Evolutionary conservation across 2,888 invertebrate genomes (phyloP).

Genomic region (Ichneumon xanthorius): DNA sequence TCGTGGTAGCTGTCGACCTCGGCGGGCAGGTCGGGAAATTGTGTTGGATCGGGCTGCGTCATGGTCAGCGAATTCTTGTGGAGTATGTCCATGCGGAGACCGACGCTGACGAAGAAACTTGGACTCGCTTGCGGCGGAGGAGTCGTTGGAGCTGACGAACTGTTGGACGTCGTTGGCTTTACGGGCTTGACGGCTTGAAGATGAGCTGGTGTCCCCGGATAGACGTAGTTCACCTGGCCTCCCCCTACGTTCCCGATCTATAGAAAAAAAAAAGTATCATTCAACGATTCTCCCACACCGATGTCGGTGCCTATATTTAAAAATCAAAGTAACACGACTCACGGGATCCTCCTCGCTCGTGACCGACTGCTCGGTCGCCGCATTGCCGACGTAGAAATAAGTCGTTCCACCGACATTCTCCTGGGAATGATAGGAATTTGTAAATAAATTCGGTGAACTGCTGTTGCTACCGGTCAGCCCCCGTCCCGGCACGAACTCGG

Average conservation of each 20-base stretch:
- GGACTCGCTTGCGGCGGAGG: constrained; percentile 84
- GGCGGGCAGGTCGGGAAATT: constrained; percentile 91
- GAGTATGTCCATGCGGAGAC: constrained; percentile 92
- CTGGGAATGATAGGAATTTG: constrained; percentile 86
- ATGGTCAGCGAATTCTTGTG: constrained; percentile 91
- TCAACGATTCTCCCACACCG: not conserved
- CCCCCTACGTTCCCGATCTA: constrained; percentile 78
- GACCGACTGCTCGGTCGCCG: constrained; percentile 76
- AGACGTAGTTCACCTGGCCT: constrained; percentile 86
- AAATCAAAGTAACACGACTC: constrained; percentile 59
- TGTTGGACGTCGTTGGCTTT: constrained; percentile 79
- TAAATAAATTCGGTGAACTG: constrained; percentile 82
- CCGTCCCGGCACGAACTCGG: constrained; percentile 82
- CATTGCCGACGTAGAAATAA: constrained; percentile 93
- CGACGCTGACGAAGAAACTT: constrained; percentile 94
- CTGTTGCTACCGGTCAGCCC: constrained; percentile 81
- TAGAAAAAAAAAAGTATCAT: constrained; percentile 9
- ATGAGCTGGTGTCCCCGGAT: constrained; percentile 88
- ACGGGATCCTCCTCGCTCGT: constrained; percentile 81
- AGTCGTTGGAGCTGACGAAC: constrained; percentile 79
- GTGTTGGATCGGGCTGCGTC: constrained; percentile 90
- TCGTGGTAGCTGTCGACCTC: constrained; percentile 97
- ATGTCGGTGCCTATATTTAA: not conserved
- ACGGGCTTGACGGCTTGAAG: constrained; percentile 86
- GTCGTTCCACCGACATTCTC: constrained; percentile 98